Evolutionary conservation across 2,797 vertebrate species (phyloP), one percentile per base, ranked within the genome.

Genomic region (Enteromius radiatus): DNA sequence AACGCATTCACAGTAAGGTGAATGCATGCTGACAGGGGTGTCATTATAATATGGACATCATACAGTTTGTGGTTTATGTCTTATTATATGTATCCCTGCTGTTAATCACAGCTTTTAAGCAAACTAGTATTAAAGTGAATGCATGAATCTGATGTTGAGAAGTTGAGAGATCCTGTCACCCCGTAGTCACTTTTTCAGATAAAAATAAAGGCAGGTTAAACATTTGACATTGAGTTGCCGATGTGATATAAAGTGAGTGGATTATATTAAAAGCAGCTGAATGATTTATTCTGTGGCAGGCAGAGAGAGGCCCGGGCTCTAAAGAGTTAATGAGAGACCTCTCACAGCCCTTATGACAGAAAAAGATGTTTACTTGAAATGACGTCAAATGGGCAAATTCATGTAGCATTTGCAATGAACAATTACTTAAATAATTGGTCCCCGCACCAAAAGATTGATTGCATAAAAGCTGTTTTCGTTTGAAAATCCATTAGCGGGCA

Each of bases 341-440:
- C 84, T 83, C 73, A 67, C 56, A 63, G 78, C 65, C 91, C 91
- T 92, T 91, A 87, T 89, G 74, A 93, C 90, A 93, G 92, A 94
- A 92, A 87, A 94, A 95, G 54, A 86, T 86, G 88, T 89, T 89
- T 89, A 88, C 85, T 87, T 87, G 76, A 82, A 78, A 93, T 92
- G 88, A 91, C 89, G 88, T 94, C 90, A 92, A 92, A 92, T 93
- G 93, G 92, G 94, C 92, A 94, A 93, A 93, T 94, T 94, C 92
- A 91, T 92, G 92, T 92, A 92, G 91, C 91, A 93, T 91, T 94
- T 93, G 93, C 92, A 89, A 92, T 91, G 93, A 94, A 95, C 94
- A 95, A 95, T 95, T 95, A 95, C 93, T 94, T 94, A 94, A 95
- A 95, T 95, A 94, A 95, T 93, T 94, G 93, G 91, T 91, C 92